Evolutionary conservation across 2,113 vertebrate species (phyloP).

Genomic region (Bolborhynchus lineola): DNA sequence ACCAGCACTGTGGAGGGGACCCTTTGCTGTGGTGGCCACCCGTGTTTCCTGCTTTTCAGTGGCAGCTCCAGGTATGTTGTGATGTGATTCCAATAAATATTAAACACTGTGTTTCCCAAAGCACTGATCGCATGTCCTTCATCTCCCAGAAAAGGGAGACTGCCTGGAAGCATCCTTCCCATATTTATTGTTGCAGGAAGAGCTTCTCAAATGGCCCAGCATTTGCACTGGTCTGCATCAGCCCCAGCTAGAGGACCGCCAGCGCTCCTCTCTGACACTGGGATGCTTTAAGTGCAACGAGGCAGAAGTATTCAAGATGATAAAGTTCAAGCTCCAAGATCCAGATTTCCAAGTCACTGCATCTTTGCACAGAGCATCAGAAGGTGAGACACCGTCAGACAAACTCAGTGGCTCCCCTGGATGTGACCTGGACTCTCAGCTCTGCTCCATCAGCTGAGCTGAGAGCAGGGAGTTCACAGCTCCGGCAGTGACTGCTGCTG

Average conservation of each 20-base stretch:
- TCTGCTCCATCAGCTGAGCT: background rate
- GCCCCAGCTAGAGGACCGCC: background rate
- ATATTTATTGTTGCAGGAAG: background rate
- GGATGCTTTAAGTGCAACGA: background rate
- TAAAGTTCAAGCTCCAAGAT: background rate
- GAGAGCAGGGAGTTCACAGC: background rate
- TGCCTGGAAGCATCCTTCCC: background rate
- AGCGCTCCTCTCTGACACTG: background rate
- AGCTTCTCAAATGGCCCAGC: background rate
- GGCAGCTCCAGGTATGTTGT: fast-evolving
- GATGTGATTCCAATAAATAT: background rate
- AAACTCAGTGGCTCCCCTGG: background rate
- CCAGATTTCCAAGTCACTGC: background rate
- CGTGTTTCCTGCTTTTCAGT: background rate
- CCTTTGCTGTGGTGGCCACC: background rate
- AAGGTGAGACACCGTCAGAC: background rate
- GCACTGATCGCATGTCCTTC: background rate
- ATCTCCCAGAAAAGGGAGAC: background rate
- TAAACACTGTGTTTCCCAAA: background rate
- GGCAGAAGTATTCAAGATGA: background rate
- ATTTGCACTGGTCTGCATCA: fast-evolving
- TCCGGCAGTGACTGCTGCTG: background rate
- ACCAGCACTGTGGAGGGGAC: fast-evolving
- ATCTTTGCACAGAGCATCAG: background rate
- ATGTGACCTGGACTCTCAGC: background rate